Evolutionary conservation across 2,797 vertebrate genomes (phyloP).

Genomic region (Furcifer pardalis): DNA sequence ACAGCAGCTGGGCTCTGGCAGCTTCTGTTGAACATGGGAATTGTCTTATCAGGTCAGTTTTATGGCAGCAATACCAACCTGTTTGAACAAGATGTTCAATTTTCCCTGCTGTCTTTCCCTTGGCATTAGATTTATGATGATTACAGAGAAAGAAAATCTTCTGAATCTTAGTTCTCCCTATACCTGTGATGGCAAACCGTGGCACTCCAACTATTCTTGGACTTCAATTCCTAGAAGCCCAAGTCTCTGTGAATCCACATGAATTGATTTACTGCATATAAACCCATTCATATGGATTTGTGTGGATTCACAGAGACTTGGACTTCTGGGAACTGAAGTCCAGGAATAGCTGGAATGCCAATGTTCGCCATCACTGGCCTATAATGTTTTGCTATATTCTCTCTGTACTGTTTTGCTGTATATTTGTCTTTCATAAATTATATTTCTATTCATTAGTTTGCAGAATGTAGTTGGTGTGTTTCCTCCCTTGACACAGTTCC

Average conservation of each 20-base stretch:
- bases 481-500: conserved; percentile 35
- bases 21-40: conserved; percentile 94
- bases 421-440: conserved; percentile 10
- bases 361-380: no score
- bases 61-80: background rate
- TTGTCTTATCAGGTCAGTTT: conserved; percentile 90
- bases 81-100: background rate
- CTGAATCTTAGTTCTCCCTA: background rate
- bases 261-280: no score
- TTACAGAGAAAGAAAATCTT: background rate
- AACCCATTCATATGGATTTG: no score
- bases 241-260: no score
- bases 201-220: no score
- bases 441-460: conserved; percentile 39
- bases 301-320: no score
- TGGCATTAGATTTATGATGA: background rate
- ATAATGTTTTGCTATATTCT: background rate
- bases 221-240: no score
- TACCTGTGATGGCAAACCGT: no score
- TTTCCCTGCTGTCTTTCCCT: conserved; percentile 4
- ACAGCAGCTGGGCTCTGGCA: conserved; percentile 93
- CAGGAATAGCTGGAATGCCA: no score
- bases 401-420: background rate
- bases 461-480: fast-evolving
- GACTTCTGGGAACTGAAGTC: no score